These are phyloP conservation scores for Phalacrocorax carbo DNA, from an alignment of 2,113 vertebrate genomes.

Conservation along the genomic window DNA sequence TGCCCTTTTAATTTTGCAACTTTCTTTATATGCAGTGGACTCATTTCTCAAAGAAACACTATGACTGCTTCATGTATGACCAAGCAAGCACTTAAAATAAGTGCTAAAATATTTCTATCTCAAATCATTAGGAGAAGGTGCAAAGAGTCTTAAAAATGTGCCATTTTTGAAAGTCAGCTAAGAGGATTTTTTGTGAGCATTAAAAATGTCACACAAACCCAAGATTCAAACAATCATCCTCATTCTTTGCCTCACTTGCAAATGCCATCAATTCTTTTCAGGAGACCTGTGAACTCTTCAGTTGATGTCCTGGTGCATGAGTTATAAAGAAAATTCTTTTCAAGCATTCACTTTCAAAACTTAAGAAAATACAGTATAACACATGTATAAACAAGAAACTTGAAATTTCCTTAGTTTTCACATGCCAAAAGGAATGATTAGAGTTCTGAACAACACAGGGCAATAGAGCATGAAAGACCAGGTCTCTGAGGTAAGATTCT, in stretches of 20 bases:
- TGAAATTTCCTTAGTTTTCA: not conserved
- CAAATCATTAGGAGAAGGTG: not conserved
- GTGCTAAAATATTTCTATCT: not conserved
- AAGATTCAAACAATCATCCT: not conserved
- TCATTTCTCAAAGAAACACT: not conserved
- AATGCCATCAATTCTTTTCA: not conserved
- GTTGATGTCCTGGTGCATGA: rapidly evolving
- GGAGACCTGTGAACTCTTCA: not conserved
- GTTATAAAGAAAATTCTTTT: not conserved
- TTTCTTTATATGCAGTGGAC: not conserved
- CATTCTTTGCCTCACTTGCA: not conserved
- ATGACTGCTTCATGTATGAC: not conserved
- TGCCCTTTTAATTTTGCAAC: not conserved
- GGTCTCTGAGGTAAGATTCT: not conserved
- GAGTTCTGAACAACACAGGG: not conserved
- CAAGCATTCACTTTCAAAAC: not conserved
- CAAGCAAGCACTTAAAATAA: not conserved
- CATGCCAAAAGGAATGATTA: not conserved
- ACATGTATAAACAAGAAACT: not conserved
- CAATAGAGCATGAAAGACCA: not conserved
- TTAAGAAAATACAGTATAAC: not conserved
- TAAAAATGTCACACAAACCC: not conserved
- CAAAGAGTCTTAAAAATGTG: not conserved
- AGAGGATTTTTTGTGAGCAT: not conserved
- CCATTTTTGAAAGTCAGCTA: not conserved